Conservation (phyloP, 2,888 invertebrate genomes). For the Glyphotaelius pellucidus region DNA sequence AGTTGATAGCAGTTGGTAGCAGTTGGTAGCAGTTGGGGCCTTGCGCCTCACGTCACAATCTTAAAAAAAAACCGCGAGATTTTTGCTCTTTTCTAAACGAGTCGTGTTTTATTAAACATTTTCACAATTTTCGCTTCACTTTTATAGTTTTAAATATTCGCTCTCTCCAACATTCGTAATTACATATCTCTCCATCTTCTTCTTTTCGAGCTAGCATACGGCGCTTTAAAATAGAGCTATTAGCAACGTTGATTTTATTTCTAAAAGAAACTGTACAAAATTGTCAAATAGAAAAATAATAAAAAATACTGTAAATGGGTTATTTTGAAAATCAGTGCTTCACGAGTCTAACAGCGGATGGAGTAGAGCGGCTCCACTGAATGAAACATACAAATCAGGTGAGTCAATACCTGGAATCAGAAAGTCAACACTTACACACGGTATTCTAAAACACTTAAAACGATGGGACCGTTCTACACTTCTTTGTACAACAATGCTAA, state of each 20-base stretch:
- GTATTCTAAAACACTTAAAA: constrained; percentile 39
- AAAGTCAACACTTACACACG: constrained; percentile 18
- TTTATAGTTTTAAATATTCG: too few species aligned
- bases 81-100: too few species aligned
- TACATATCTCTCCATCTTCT: too few species aligned
- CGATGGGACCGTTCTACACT: constrained; percentile 3
- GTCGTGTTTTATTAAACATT: too few species aligned
- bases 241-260: neutral
- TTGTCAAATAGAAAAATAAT: neutral
- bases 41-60: too few species aligned
- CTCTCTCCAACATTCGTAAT: too few species aligned
- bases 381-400: constrained; percentile 34
- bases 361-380: neutral
- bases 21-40: too few species aligned
- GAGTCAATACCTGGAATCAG: constrained; percentile 10
- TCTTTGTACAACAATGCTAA: neutral
- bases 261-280: neutral
- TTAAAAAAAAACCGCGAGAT: too few species aligned
- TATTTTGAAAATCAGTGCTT: neutral
- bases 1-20: too few species aligned
- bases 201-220: too few species aligned
- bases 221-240: neutral
- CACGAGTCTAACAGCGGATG: neutral
- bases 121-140: too few species aligned
- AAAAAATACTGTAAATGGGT: neutral